Base-by-base conservation (phyloP, 1,140 invertebrate species). In the Meloidogyne chitwoodi region DNA sequence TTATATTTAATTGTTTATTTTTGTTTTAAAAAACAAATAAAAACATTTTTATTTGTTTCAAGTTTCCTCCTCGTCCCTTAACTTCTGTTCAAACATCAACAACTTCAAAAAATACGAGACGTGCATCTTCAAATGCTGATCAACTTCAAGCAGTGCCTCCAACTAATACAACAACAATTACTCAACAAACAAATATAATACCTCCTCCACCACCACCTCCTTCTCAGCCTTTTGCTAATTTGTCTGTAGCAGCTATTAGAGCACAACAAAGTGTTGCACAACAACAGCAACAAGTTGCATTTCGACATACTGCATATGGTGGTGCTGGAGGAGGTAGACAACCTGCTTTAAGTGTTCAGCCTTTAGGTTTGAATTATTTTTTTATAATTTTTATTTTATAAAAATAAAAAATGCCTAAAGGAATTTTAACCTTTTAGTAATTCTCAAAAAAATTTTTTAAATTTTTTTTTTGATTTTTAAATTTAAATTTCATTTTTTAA, bases 271-370 rank as follows among this genome's bases (percentile, higher is more conserved):
- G 64, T 10, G 61, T 74, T 3, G 71, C 71, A 38, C 78, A 19
- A 48, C 48, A 56, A 56, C 48, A 56, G 2, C 48, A 56, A 44
- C 72, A 77, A 62, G 69, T 82, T 38, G 27, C 75, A 10, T 77
- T 77, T 29, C 71, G 79, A 5, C 22, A 38, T 34, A 67, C 68
- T 27, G 75, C 70, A 26, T 79, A 79, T 38, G 44, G 24, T n/a
- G 48, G 29, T 27, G 75, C 44, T 56, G 64, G 74, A n/a, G 31
- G 24, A 19, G 64, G 48, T 27, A 69, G 81, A 16, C 80, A 78
- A 26, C 81, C 79, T 34, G 75, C 78, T 0, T 29, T 81, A 12
- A 81, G 79, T 78, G 78, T 80, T 29, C 81, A 83, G 56, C 80
- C 82, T 5, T 27, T 56, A 10, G 38, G 67, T 70, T 14, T 10